Evolutionary conservation across 2,797 vertebrate genomes (phyloP), one percentile per base, ranked within the genome.

Genomic region (Acridotheres tristis): DNA sequence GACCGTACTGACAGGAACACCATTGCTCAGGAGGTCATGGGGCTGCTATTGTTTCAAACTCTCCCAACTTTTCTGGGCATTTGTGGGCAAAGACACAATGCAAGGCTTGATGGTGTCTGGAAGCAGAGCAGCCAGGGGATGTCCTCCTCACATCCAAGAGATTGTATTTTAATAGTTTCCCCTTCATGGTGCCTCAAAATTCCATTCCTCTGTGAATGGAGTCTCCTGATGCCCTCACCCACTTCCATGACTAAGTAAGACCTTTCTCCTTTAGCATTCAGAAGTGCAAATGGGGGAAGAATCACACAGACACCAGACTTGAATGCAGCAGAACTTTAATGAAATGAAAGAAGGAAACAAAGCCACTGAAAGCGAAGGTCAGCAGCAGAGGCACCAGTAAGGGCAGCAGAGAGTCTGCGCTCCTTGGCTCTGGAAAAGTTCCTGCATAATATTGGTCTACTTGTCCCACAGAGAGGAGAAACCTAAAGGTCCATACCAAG

Each of bases 281-380:
- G 38, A 57, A 66, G 29, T 18, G 14, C 16, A 80, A 11, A 8
- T 4, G 3, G 29, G 8, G 19, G 17, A 85, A 85, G 29, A 12
- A 85, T 9, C 36, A 85, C 48, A 68, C 5, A 25, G 32, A 74
- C 3, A 1, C 48, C 32, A 51, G 29, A 55, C 25, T 34, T 74
- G 62, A 34, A 79, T 90, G 81, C 75, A 74, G 36, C 20, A 90
- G 48, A 85, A 85, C 5, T 90, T 90, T 90, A 90, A 61, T 90
- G 74, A 85, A 61, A 85, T n/a, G 36, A 61, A 34, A 62, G 74
- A 48, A 32, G 42, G 88, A 85, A 73, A 67, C 14, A 55, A 67
- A 85, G 48, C 57, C 62, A 54, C 74, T 61, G 74, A 30, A 66
- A 73, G 74, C 1, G 0, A 27, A 67, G 32, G 30, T 36, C 67